Evolutionary conservation across 2,113 vertebrate species (phyloP), one percentile per base, ranked within the genome.

Genomic region (Menidia beryllina): DNA sequence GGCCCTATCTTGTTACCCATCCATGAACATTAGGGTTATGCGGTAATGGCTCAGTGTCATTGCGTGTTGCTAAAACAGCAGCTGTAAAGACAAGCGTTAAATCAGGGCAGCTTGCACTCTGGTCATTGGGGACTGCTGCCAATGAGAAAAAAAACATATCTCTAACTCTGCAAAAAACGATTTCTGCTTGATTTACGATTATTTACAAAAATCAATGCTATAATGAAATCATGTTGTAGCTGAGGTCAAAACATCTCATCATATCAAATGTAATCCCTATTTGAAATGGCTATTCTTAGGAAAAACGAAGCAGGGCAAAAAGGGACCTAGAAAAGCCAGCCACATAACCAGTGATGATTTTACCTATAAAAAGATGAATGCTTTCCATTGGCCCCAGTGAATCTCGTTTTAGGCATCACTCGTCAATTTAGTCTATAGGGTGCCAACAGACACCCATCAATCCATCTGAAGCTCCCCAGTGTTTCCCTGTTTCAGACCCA

Each of bases 1-100:
- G 47, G 61, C 25, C 60, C 41, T 52, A 63, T 82, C 77, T 47
- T 50, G 60, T 86, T 88, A 63, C 86, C 27, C 38, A 45, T 34
- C 36, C 19, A 52, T 58, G 49, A 34, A 70, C 54, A 61, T 69
- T 69, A 64, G 59, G 58, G 21, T 53, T 26, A 69, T 36, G 27
- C 25, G 30, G 39, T 50, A n/a, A 67, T 24, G 68, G 23, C 65
- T 75, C 51, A 43, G 41, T 47, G 47, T 65, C 53, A 64, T 26
- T 0, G 8, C 17, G 50, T 57, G 57, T 13, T 0, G 17, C 56
- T 12, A 54, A 34, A 34, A 57, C 59, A 62, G 39, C 24, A 64
- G n/a, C 7, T 55, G 23, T 58, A 17, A 49, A 27, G 2, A 39
- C 1, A 7, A 25, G 25, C 20, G 50, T 15, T 66, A 11, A 65